phyloP scores from a whole-genome alignment of 1,140 invertebrate species.

The Papilio dardanus region DNA sequence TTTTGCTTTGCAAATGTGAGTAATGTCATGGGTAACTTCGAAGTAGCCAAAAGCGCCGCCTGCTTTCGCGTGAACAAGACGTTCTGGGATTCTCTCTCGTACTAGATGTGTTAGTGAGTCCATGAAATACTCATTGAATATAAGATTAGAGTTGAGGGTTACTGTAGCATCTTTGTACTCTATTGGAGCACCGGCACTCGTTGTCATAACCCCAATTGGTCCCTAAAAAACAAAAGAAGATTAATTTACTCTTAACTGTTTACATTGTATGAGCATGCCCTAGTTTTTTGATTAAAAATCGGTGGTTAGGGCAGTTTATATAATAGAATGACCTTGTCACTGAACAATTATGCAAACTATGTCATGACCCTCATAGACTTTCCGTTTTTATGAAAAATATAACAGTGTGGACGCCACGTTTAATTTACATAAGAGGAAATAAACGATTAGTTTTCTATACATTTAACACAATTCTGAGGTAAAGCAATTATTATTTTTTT shows the following conservation, averaged over 20 bases:
- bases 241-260: neutral
- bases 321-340: conserved; percentile 28
- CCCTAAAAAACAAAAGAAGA: conserved; percentile 85
- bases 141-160: conserved; percentile 76
- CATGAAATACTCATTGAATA: conserved; percentile 93
- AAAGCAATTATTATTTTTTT: no score
- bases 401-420: neutral
- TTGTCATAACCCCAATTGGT: conserved; percentile 90
- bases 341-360: conserved; percentile 8
- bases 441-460: neutral
- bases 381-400: conserved; percentile 17
- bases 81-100: conserved; percentile 96
- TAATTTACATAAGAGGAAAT: neutral
- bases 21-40: conserved; percentile 96
- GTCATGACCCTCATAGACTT: conserved; percentile 27
- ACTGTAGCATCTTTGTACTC: conserved; percentile 85
- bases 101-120: conserved; percentile 96
- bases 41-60: conserved; percentile 98
- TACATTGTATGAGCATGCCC: neutral
- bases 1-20: conserved; percentile 92
- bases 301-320: neutral
- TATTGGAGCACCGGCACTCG: conserved; percentile 92
- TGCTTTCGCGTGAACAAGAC: conserved; percentile 97
- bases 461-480: no score
- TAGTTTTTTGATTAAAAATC: neutral